Evolutionary conservation across 2,797 vertebrate genomes (phyloP).

Genomic region (Coluber constrictor): DNA sequence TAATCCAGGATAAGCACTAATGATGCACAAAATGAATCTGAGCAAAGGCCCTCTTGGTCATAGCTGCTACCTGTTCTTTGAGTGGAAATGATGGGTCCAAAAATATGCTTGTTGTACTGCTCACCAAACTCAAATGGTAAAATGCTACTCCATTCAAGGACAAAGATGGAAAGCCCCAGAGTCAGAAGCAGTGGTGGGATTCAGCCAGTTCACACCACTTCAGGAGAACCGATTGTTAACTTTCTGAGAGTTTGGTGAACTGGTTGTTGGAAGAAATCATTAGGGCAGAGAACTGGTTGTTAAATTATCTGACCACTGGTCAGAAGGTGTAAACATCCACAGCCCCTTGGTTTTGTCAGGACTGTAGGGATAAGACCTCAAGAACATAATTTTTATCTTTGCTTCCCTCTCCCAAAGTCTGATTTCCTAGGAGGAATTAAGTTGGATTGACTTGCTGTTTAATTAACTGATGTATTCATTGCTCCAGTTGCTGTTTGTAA

Average conservation of each 20-base stretch:
- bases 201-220: too few relatives aligned
- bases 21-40: neutral
- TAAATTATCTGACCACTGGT: too few relatives aligned
- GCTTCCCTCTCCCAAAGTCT: constrained; percentile 50
- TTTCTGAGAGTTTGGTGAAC: too few relatives aligned
- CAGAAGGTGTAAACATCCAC: neutral
- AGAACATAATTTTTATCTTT: constrained; percentile 42
- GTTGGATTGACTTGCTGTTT: constrained; percentile 66
- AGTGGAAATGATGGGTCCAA: neutral
- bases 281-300: too few relatives aligned
- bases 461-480: constrained; percentile 66
- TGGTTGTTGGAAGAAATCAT: too few relatives aligned
- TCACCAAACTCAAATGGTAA: neutral
- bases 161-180: neutral
- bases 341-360: neutral
- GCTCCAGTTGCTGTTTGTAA: constrained; percentile 54
- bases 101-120: neutral
- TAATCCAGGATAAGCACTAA: neutral
- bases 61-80: neutral
- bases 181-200: neutral
- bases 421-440: constrained; percentile 63
- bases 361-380: neutral
- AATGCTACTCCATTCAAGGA: neutral
- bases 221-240: too few relatives aligned
- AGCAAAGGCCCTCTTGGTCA: neutral